Evolutionary conservation across 2,113 vertebrate species (phyloP).

Genomic region (Toxotes chatareus): DNA sequence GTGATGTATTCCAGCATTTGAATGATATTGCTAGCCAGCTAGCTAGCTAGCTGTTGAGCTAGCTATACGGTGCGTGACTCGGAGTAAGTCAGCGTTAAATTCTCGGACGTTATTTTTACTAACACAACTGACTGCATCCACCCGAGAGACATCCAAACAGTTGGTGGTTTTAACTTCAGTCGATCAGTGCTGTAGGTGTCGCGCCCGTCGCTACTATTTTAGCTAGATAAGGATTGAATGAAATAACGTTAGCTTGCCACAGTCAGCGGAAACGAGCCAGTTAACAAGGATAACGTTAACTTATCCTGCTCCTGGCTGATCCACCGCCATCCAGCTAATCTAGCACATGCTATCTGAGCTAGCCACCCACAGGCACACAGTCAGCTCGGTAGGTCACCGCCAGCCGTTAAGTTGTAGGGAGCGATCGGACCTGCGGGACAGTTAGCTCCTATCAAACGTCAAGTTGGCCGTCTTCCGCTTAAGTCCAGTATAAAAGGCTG

Average conservation of each 20-base stretch:
- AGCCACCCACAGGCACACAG: constrained; percentile 10
- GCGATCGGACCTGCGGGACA: neutral
- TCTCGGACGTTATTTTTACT: constrained; percentile 19
- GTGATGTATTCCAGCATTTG: constrained; percentile 76
- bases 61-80: constrained; percentile 78
- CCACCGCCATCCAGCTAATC: constrained; percentile 46
- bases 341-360: constrained; percentile 32
- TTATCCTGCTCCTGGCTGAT: constrained; percentile 45
- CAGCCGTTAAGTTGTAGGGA: constrained; percentile 17
- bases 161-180: neutral
- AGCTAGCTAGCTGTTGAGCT: constrained; percentile 82
- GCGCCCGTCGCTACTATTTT: constrained; percentile 22
- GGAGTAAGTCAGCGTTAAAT: constrained; percentile 58
- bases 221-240: constrained; percentile 79
- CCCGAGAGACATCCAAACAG: neutral
- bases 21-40: constrained; percentile 79
- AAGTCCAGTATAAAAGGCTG: constrained; percentile 43
- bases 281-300: constrained; percentile 63
- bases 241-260: constrained; percentile 72
- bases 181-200: neutral
- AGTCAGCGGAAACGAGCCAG: constrained; percentile 76
- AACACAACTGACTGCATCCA: neutral
- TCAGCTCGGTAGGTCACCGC: neutral
- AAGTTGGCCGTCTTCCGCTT: constrained; percentile 51
- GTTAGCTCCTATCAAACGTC: constrained; percentile 38